Percentiles rank a stretch among this genome's conserved stretches.
These are phyloP conservation scores for Dolomedes plantarius DNA, from an alignment of 2,888 invertebrate genomes.

Conservation along the genomic window DNA sequence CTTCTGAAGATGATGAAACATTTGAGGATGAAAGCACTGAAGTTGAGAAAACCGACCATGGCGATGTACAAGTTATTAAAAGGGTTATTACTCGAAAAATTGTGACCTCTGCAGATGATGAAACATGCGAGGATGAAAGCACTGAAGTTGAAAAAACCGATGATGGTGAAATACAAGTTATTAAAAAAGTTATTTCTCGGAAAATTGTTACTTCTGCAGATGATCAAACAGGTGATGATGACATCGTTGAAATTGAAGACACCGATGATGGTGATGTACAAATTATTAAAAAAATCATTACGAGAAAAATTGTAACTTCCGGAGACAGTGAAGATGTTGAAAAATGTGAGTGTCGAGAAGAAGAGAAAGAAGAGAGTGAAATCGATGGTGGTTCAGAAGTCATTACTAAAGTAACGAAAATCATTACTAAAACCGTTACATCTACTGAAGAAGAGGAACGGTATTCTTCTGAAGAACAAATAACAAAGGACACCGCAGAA, in stretches of 20 bases:
- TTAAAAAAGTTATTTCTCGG: not conserved
- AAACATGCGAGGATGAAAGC: no score
- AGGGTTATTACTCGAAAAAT: no score
- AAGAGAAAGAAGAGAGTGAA: not conserved
- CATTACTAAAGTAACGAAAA: not conserved
- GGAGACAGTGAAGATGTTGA: not conserved
- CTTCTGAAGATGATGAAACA: not conserved
- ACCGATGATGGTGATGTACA: not conserved
- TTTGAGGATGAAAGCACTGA: not conserved
- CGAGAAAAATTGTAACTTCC: not conserved
- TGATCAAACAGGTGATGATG: no score
- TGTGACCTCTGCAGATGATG: no score
- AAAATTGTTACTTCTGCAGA: not conserved
- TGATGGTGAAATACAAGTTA: not conserved
- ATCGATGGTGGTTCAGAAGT: not conserved
- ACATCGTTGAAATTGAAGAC: no score
- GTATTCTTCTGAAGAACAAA: not conserved
- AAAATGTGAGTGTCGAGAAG: not conserved
- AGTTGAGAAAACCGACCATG: not conserved
- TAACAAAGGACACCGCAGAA: not conserved
- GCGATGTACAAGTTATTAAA: no score
- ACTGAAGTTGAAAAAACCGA: not conserved
- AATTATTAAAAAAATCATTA: no score
- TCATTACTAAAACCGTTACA: not conserved
- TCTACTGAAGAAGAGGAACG: not conserved